Conservation (phyloP, 2,113 vertebrate species). For the Chauna torquata region DNA sequence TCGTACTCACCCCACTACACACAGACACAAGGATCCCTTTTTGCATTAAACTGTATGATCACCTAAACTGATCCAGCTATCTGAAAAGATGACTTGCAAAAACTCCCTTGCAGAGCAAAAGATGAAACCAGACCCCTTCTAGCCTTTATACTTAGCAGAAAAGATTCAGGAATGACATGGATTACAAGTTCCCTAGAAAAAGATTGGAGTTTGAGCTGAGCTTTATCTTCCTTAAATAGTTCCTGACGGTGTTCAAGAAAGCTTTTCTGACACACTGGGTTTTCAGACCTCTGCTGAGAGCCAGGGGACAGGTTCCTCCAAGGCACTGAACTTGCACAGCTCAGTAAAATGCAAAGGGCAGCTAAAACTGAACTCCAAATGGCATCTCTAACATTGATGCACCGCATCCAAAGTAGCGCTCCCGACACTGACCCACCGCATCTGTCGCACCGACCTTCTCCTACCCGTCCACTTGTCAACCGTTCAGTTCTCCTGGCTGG, state of each 20-base stretch:
- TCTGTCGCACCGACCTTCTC: background rate
- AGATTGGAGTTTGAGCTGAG: background rate
- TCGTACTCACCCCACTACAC: too few species aligned
- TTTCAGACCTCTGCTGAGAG: background rate
- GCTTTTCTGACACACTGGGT: background rate
- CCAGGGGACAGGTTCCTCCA: background rate
- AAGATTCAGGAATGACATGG: background rate
- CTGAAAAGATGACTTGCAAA: background rate
- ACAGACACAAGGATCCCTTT: background rate
- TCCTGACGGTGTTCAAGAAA: background rate
- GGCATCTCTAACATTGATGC: rapidly evolving
- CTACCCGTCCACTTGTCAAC: background rate
- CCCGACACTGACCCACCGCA: rapidly evolving
- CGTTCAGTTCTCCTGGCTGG: rapidly evolving
- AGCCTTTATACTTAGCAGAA: background rate
- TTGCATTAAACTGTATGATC: background rate
- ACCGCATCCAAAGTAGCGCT: rapidly evolving
- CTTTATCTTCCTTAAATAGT: background rate
- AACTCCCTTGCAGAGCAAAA: background rate
- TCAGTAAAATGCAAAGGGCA: background rate
- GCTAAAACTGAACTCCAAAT: rapidly evolving
- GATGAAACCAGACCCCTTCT: background rate
- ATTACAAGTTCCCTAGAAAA: background rate
- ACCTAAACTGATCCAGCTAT: background rate
- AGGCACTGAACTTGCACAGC: background rate